Evolutionary conservation across 2,797 vertebrate species (phyloP), one percentile per base, ranked within the genome.

Genomic region (Enteromius unitaeniatus): DNA sequence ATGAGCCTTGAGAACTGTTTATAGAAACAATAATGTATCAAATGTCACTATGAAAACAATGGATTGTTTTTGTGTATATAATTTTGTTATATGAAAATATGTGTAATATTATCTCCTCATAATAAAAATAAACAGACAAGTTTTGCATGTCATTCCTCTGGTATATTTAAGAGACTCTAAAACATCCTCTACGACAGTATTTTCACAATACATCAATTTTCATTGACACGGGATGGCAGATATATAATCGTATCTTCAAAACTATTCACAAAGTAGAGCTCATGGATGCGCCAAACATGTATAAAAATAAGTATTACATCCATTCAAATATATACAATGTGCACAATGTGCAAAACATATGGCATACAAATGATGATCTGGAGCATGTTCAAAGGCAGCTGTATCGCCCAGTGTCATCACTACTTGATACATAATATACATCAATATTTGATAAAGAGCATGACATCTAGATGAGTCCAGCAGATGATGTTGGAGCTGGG

Each of bases 321-420:
- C 94, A 94, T 95, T 95, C 87, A 94, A 94, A 94, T 95, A 95
- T 99, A 95, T 99, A 97, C 97, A 37, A 37, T 37, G 34, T 37
- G 34, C 34, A 99, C 96, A 97, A 95, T 99, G 98, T 99, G 97
- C 97, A 98, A 99, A 98, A 98, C 92, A 89, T 96, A 97, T 97
- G 96, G 96, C 96, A 94, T 81, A 96, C 94, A 94, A 93, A 97
- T 89, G 91, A 93, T 87, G 92, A 91, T 94, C 64, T 67, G 55
- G 72, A 86, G 6, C 9, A 84, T 26, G 55, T 74, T 86, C 67
- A 84, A 60, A 76, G 81, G 86, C 76, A 70, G 82, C 73, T 53
- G 84, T 40, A 62, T 84, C 65, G 65, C 64, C 82, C 67, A 80
- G 88, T 87, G 76, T 85, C 40, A 65, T 75, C 73, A 76, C 78